phyloP scores from a whole-genome alignment of 1,140 invertebrate genomes.

The Drosophila quadrilineata region DNA sequence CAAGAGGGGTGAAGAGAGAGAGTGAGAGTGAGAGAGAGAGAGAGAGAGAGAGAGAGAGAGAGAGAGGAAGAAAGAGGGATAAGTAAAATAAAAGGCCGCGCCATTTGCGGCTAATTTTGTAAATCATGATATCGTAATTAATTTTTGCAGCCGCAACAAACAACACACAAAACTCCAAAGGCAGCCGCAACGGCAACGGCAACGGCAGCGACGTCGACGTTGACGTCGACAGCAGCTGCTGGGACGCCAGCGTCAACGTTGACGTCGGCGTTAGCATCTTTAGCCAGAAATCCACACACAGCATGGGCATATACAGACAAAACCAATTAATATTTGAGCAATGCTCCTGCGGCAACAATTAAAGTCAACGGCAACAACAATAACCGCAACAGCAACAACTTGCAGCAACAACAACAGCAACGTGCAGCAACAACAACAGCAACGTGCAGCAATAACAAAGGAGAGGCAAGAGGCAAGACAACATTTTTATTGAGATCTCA shows the following conservation, averaged over 20 bases:
- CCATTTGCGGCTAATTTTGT: conserved; percentile 79
- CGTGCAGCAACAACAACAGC: conserved; percentile 13
- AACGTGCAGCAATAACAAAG: not conserved
- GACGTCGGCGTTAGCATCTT: conserved; percentile 34
- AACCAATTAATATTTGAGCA: conserved; percentile 79
- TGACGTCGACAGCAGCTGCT: not conserved
- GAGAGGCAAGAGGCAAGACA: conserved; percentile 15
- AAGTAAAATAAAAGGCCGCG: conserved; percentile 47
- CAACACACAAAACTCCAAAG: conserved; percentile 32
- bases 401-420: conserved; percentile 8
- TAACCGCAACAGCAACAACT: conserved; percentile 13
- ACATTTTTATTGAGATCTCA: conserved; percentile 78
- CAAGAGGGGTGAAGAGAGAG: too few species aligned
- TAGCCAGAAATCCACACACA: conserved; percentile 66
- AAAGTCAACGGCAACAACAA: conserved; percentile 67
- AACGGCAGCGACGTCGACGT: not conserved
- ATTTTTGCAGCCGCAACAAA: conserved; percentile 67
- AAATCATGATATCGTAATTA: conserved; percentile 80
- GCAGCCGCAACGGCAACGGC: not conserved
- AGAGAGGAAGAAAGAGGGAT: not conserved
- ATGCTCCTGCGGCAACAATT: conserved; percentile 79
- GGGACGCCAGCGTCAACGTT: not conserved
- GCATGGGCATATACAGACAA: conserved; percentile 52
- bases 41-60: not conserved
- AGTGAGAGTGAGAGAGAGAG: too few species aligned